Evolutionary conservation across 2,888 invertebrate species (phyloP).

Genomic region (Limnephilus lunatus): DNA sequence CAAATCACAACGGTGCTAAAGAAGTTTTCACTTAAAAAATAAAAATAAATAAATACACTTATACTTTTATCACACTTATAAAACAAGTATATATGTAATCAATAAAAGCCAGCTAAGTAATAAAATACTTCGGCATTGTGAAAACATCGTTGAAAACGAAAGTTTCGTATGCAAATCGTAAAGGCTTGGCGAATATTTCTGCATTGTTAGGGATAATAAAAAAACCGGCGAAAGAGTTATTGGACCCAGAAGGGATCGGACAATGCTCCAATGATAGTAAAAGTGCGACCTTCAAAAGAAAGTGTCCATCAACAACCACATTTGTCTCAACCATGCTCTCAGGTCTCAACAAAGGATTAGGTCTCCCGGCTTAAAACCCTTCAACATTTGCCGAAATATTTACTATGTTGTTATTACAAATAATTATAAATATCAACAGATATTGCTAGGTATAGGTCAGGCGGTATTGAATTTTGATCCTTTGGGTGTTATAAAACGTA

Average conservation of each 20-base stretch:
- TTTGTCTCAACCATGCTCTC: background rate
- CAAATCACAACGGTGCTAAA: too few species aligned
- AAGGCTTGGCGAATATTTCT: background rate
- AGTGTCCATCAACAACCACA: constrained; percentile 35
- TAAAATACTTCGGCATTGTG: background rate
- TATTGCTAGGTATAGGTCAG: background rate
- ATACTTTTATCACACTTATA: background rate
- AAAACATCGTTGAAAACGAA: background rate
- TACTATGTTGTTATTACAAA: background rate
- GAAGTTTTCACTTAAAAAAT: too few species aligned
- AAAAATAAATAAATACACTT: too few species aligned
- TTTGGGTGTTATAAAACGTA: background rate
- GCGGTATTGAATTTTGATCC: background rate
- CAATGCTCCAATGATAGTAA: constrained; percentile 45
- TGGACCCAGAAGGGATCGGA: constrained; percentile 35
- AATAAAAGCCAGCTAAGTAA: background rate
- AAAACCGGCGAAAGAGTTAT: constrained; percentile 56
- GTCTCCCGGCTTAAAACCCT: constrained; percentile 45
- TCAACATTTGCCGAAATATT: constrained; percentile 28
- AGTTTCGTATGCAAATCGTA: constrained; percentile 3
- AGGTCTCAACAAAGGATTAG: constrained; percentile 41
- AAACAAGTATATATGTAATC: background rate
- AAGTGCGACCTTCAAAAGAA: constrained; percentile 52
- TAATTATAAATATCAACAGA: constrained; percentile 8
- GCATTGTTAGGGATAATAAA: constrained; percentile 18